Base-by-base conservation (phyloP, 1,140 invertebrate species). In the Argopecten irradians region DNA sequence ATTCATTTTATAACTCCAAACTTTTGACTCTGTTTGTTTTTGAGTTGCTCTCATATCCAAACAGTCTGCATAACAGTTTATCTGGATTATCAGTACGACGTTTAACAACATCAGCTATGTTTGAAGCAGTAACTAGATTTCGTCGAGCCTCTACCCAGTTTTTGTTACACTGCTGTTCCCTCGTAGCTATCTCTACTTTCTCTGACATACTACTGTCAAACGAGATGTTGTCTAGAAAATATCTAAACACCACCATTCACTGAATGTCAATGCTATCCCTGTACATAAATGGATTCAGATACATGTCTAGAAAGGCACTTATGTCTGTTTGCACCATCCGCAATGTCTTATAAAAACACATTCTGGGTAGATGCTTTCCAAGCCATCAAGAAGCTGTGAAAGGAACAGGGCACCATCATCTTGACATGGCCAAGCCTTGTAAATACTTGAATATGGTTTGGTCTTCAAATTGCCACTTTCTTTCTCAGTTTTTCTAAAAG, bases 131-230 rank as follows among this genome's bases (percentile, higher is more conserved):
- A 11, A 85, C n/a, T 0, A 85, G n/a, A 28, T 41, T 28, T 55
- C 7, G 43, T 39, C 87, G 85, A 36, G 87, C 84, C 28, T 85
- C 84, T 11, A 22, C 39, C 87, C 87, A 88, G 32, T 88, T 88
- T 85, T 85, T 14, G 36, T 88, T 88, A n/a, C 82, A n/a, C 71
- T 36, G 11, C 35, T 83, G 84, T 22, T 39, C 85, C 36, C 34
- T 89, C 55, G 55, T 89, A 34, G 71, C 55, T 34, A 43, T 43
- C 83, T 43, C 83, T 33, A 88, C 39, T 55, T 85, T 82, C 28
- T 83, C n/a, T 1, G 34, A 13, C 2, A 34, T 46, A 0, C 55
- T 33, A 0, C 3, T 22, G 55, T 32, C n/a, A n/a, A 86, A 0
- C 9, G 19, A 19, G 9, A 86, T 34, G 7, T 71, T 71, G n/a